Base-by-base conservation (phyloP, 2,113 vertebrate species). In the Plectropomus leopardus region DNA sequence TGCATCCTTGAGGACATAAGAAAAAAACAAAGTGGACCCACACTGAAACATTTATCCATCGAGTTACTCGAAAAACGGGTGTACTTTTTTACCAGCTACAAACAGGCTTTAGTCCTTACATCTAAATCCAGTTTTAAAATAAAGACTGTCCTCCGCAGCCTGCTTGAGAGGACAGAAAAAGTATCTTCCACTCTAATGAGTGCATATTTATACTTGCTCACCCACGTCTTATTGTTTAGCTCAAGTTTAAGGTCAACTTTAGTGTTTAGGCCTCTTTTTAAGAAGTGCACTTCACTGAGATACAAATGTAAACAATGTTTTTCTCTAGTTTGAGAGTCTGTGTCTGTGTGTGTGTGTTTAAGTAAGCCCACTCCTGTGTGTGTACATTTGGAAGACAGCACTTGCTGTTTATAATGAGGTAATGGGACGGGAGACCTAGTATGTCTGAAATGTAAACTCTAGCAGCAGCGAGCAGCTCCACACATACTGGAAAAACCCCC, bases 361-460 rank as follows among this genome's bases (percentile, higher is more conserved):
- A 60, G 21, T 26, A 19, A 60, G 30, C 71, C 26, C 30, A 14
- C 5, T 0, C 4, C 24, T 30, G 24, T 14, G 19, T 40, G 36
- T 11, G 36, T 9, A 10, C 55, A 32, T 26, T 19, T 28, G 60
- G 53, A 26, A 21, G 55, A 42, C 2, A 7, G 32, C 44, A 2
- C 55, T 61, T 34, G 34, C 54, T 83, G 72, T 83, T 84, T 57
- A 73, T 55, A 70, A 50, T 81, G 77, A 74, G 44, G 63, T 81
- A 48, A 77, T 61, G 58, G 11, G 21, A 76, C 36, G 9, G 42
- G 26, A 36, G 64, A 60, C 34, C 44, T 70, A 61, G 44, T 59
- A 65, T 60, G 73, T 80, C 57, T 2, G 60, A 80, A 61, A 84
- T 85, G 74, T 88, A 82, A 82, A 85, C 79, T 48, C 26, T 19